Conservation (phyloP, 92 coral and sea anemone species). For the Palythoa grandis region DNA sequence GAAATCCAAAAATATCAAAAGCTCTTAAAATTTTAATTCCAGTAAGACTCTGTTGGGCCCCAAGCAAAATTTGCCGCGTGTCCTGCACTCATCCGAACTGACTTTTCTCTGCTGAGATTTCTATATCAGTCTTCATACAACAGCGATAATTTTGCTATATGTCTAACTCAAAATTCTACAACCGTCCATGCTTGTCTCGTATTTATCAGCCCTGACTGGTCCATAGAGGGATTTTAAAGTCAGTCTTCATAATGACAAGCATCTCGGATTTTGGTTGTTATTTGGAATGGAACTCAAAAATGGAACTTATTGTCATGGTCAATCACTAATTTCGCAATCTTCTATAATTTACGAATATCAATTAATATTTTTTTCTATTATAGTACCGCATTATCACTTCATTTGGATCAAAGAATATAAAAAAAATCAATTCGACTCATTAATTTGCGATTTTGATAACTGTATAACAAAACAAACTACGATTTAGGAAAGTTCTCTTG, state of each 20-base stretch:
- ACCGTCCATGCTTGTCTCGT: slow-evolving; percentile 49
- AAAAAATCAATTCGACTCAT: too few relatives aligned
- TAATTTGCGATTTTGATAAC: too few relatives aligned
- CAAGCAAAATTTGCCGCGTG: slow-evolving; percentile 16
- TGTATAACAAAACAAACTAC: too few relatives aligned
- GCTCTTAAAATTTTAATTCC: too few relatives aligned
- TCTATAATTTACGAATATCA: too few relatives aligned
- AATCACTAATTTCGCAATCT: too few relatives aligned
- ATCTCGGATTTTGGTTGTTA: neutral
- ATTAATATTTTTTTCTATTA: too few relatives aligned
- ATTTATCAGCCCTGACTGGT: slow-evolving; percentile 66
- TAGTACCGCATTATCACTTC: too few relatives aligned
- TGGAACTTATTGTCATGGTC: neutral
- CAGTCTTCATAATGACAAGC: slow-evolving; percentile 57
- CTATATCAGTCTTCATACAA: slow-evolving; percentile 30
- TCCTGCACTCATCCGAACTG: slow-evolving; percentile 38
- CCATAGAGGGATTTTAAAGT: slow-evolving; percentile 44
- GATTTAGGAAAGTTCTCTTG: too few relatives aligned
- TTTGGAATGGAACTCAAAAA: neutral
- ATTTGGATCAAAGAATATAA: too few relatives aligned
- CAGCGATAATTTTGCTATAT: slow-evolving; percentile 15
- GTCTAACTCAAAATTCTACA: neutral
- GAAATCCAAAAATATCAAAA: neutral
- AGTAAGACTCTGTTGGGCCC: neutral
- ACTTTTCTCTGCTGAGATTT: neutral